Conservation (phyloP, 2,888 invertebrate species). For the Drosophila lacicola region DNA sequence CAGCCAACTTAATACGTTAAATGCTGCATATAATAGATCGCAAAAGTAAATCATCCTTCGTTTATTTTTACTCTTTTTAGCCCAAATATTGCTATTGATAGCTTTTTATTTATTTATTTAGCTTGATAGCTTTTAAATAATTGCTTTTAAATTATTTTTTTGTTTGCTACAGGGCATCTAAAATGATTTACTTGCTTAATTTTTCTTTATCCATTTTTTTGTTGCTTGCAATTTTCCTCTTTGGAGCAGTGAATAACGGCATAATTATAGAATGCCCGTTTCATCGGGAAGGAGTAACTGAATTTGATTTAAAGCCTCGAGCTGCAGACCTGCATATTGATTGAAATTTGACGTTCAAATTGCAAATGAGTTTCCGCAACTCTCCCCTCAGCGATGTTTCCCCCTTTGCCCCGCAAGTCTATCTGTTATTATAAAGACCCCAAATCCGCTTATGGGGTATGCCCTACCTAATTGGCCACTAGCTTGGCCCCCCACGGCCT, state of each 20-base stretch:
- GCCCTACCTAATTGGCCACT: constrained; percentile 46
- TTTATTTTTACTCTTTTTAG: too few relatives aligned
- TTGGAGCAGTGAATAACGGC: constrained; percentile 42
- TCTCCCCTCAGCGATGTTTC: not conserved
- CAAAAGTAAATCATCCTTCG: too few relatives aligned
- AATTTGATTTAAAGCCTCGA: constrained; percentile 60
- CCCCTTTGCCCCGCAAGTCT: not conserved
- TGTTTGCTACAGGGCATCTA: constrained; percentile 20
- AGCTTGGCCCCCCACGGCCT: constrained; percentile 3
- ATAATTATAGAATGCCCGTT: constrained; percentile 52
- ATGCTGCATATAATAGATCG: not conserved
- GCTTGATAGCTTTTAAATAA: too few relatives aligned
- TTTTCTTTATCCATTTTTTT: constrained; percentile 5
- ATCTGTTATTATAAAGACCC: constrained; percentile 37
- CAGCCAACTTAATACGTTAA: constrained; percentile 16
- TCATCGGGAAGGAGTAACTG: constrained; percentile 13
- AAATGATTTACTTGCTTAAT: not conserved
- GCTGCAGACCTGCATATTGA: constrained; percentile 55
- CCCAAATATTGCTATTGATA: not conserved
- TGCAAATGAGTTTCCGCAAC: constrained; percentile 48
- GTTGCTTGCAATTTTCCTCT: constrained; percentile 26
- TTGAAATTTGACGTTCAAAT: constrained; percentile 58
- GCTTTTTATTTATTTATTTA: not conserved
- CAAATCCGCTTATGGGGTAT: constrained; percentile 47
- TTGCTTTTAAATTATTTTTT: too few relatives aligned